phyloP scores from a whole-genome alignment of 2,888 invertebrate species.

The Quadriops clusia region DNA sequence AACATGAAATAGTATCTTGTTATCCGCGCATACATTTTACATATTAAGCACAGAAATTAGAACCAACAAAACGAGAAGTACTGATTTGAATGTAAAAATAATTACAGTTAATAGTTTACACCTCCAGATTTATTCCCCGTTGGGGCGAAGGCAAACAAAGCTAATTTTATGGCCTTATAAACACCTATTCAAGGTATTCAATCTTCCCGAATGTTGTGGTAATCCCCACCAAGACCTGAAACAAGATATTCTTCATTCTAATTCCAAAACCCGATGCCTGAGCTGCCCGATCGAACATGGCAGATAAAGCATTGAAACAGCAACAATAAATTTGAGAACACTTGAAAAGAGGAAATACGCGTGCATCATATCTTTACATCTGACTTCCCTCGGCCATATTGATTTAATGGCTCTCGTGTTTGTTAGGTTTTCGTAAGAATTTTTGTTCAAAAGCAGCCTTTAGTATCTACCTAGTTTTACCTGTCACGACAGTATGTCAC shows the following conservation, averaged over 20 bases:
- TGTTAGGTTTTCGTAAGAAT: slow-evolving; percentile 12
- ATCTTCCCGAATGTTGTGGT: no score
- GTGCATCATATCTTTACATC: slow-evolving; percentile 22
- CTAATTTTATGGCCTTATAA: slow-evolving; percentile 18
- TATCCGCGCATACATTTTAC: no score
- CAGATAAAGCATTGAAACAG: slow-evolving; percentile 14
- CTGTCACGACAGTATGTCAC: slow-evolving; percentile 18
- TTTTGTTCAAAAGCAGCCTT: slow-evolving; percentile 9
- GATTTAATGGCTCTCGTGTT: slow-evolving; percentile 20
- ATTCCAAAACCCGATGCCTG: no score
- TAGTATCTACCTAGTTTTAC: slow-evolving; percentile 9
- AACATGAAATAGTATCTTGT: no score
- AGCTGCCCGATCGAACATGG: slow-evolving; percentile 13
- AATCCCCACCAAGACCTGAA: no score
- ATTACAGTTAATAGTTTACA: no score
- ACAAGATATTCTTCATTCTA: no score
- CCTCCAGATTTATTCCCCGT: no score
- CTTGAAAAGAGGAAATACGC: slow-evolving; percentile 23
- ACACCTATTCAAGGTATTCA: slow-evolving; percentile 15
- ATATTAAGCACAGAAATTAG: no score
- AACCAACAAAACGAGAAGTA: no score
- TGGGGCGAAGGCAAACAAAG: no score
- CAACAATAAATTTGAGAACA: slow-evolving; percentile 16
- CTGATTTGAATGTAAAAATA: no score
- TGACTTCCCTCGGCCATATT: slow-evolving; percentile 21